Percentiles rank a stretch among this genome's conserved stretches.
These are phyloP conservation scores for Gadopsis marmoratus DNA, from an alignment of 2,797 vertebrate genomes.

Conservation along the genomic window DNA sequence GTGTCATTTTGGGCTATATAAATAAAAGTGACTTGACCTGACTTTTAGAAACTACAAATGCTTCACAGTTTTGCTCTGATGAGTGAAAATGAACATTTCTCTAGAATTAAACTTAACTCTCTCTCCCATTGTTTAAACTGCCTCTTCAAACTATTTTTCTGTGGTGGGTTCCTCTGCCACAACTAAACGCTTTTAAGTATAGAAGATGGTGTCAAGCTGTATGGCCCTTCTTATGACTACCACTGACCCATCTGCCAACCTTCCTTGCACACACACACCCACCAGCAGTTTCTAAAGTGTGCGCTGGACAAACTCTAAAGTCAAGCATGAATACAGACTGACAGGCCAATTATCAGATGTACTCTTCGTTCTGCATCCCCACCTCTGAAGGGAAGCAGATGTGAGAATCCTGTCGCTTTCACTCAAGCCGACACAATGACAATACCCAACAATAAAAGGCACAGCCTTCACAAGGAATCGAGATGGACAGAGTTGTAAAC, in stretches of 20 bases:
- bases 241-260: conserved; percentile 26
- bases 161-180: not conserved
- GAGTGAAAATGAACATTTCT: not conserved
- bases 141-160: not conserved
- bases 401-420: conserved; percentile 78
- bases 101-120: not conserved
- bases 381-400: conserved; percentile 75
- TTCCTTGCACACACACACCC: not conserved
- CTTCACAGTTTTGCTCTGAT: not conserved
- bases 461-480: conserved; percentile 60
- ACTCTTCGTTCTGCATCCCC: conserved; percentile 68
- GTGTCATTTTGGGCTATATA: not conserved
- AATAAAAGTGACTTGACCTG: not conserved
- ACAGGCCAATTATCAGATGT: conserved; percentile 82
- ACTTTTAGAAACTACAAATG: not conserved
- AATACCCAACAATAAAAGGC: conserved; percentile 68
- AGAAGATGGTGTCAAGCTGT: not conserved
- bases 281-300: conserved; percentile 48
- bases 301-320: conserved; percentile 73
- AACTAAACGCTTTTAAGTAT: not conserved
- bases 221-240: not conserved
- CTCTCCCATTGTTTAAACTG: not conserved
- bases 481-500: conserved; percentile 68
- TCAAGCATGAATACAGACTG: conserved; percentile 80
- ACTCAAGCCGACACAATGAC: conserved; percentile 65